Evolutionary conservation across 1,140 invertebrate species (phyloP), one percentile per base, ranked within the genome.

Genomic region (Drosophila micromelanica): DNA sequence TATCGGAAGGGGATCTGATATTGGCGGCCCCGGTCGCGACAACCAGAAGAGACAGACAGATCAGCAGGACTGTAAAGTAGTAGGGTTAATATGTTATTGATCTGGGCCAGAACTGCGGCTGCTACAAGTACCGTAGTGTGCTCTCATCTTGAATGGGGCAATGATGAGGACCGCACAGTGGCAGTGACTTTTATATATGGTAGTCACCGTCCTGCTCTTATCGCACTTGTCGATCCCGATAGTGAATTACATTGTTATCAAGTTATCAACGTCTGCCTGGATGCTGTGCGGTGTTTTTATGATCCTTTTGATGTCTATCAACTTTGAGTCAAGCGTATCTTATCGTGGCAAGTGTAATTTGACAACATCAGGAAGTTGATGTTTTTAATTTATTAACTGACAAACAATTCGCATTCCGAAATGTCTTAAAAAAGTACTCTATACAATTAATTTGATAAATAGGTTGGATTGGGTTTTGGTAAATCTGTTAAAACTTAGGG

Each of bases 271-370:
- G 13, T 13, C 9, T 30, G 9, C 4, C 23, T 2, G 27, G 57
- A 37, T 61, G 57, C 32, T 49, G 15, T 12, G 30, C 57, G 59
- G 46, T 45, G n/a, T 48, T 17, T 15, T 38, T 13, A 9, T 51
- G 48, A 48, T 65, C 62, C 62, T 65, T 56, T 56, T 65, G 52
- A 65, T 48, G 62, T 65, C n/a, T 38, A 1, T 23, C 5, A 27
- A 27, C 5, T 6, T 6, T 6, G 27, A 27, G 43, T 11, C 30
- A 7, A 35, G 7, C 7, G 5, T 37, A 55, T 55, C 52, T 55
- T 55, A 55, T 55, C 32, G 11, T 12, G 3, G 3, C 5, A 6
- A 12, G 5, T 6, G 5, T 4, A 12, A 32, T 8, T 1, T 3
- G 11, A 30, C 48, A 51, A 32, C 9, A n/a, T 35, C 13, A n/a